phyloP scores from a whole-genome alignment of 2,888 invertebrate genomes.

The Lithosia quadra region DNA sequence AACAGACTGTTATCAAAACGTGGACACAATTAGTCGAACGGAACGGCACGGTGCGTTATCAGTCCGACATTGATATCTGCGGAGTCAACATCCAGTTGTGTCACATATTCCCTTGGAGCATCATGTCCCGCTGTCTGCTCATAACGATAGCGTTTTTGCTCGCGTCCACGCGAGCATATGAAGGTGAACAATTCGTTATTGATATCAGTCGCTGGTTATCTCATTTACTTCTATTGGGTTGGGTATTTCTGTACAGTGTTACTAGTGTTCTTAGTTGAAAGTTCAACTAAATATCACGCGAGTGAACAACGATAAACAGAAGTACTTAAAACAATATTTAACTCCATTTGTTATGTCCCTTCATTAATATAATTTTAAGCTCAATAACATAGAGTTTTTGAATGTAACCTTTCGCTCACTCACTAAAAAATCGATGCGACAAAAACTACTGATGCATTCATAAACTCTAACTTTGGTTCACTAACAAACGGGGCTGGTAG shows the following conservation, averaged over 20 bases:
- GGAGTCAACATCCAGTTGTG: slow-evolving; percentile 16
- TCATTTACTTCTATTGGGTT: slow-evolving; percentile 51
- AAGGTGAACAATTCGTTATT: slow-evolving; percentile 65
- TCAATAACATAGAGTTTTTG: slow-evolving; percentile 68
- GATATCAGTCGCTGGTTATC: slow-evolving; percentile 53
- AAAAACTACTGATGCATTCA: slow-evolving; percentile 51
- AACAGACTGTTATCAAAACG: slow-evolving; percentile 70
- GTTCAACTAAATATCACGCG: slow-evolving; percentile 5
- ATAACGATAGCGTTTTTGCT: slow-evolving; percentile 46
- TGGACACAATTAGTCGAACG: slow-evolving; percentile 49
- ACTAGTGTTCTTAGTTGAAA: slow-evolving; percentile 5
- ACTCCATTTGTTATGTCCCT: slow-evolving; percentile 63
- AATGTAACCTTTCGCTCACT: slow-evolving; percentile 52
- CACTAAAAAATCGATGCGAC: slow-evolving; percentile 24
- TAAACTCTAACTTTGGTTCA: slow-evolving; percentile 50
- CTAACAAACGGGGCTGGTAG: slow-evolving; percentile 71
- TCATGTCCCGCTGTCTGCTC: slow-evolving; percentile 19
- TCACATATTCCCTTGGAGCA: slow-evolving; percentile 15
- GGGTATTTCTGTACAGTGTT: slow-evolving; percentile 54
- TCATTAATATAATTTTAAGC: slow-evolving; percentile 57
- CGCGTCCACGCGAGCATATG: slow-evolving; percentile 60
- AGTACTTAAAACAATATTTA: slow-evolving; percentile 51
- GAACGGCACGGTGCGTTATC: slow-evolving; percentile 16
- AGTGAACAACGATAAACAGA: slow-evolving; percentile 34
- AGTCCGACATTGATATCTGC: slow-evolving; percentile 14